A percentile compares a stretch with the other conserved stretches of the same genome.
phyloP scores from a whole-genome alignment of 1,140 invertebrate genomes.

The Drosophila athabasca region DNA sequence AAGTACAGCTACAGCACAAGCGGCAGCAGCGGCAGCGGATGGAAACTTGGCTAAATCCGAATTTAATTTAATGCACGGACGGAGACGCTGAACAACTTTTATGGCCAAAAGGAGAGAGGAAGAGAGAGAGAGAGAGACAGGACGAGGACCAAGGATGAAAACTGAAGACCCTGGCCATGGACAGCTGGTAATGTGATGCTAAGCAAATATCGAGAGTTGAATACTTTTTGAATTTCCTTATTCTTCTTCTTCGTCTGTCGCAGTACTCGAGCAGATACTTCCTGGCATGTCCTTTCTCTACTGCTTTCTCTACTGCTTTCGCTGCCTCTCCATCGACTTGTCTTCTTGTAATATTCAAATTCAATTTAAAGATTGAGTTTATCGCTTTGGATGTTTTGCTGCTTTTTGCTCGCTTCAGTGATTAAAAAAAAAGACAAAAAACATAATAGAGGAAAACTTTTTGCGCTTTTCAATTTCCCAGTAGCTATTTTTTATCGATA shows the following conservation, averaged over 20 bases:
- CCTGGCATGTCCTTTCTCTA: conserved; percentile 2
- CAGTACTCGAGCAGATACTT: background rate
- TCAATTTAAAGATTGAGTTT: conserved; percentile 81
- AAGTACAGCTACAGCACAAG: conserved; percentile 53
- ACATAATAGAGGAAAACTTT: conserved; percentile 31
- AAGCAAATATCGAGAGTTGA: conserved; percentile 72
- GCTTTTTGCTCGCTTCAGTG: conserved; percentile 58
- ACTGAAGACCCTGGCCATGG: conserved; percentile 7
- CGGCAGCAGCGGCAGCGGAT: conserved; percentile 30
- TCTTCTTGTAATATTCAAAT: conserved; percentile 72
- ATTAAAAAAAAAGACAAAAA: background rate
- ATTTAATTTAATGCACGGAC: conserved; percentile 82
- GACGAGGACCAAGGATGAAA: background rate
- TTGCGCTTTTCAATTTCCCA: conserved; percentile 7
- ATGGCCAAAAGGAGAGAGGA: conserved; percentile 41
- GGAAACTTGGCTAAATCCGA: conserved; percentile 75
- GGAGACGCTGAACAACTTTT: conserved; percentile 70
- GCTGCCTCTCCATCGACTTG: conserved; percentile 6
- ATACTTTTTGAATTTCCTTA: conserved; percentile 24
- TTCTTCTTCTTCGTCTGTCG: too few species aligned
- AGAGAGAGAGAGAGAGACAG: background rate
- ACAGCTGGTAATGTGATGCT: conserved; percentile 77
- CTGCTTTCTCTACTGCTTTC: too few species aligned
- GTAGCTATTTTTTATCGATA: too few species aligned
- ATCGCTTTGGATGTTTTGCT: conserved; percentile 67